Evolutionary conservation across 2,113 vertebrate genomes (phyloP), one percentile per base, ranked within the genome.

Genomic region (Laterallus jamaicensis): DNA sequence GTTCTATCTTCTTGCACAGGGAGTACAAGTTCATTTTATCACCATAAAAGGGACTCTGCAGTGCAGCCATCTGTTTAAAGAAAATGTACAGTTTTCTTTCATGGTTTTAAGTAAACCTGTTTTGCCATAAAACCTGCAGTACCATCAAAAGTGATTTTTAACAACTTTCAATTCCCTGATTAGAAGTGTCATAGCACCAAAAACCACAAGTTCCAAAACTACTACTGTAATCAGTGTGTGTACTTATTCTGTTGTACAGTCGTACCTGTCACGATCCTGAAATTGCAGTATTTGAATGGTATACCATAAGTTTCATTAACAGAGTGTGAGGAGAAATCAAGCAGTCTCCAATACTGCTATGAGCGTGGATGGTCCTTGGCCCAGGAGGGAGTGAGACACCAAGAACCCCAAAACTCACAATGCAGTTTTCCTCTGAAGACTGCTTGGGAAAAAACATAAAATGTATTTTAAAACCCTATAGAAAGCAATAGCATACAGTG

Each of bases 21-120:
- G 99, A 99, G 97, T 99, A 99, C 81, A 99, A 97, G 97, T 99
- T 99, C 99, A 99, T 99, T 98, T 99, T 99, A 97, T 99, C 99
- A 82, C 99, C 99, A 19, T 99, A 99, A 98, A 99, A 99, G 13
- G 99, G 99, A 97, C 99, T 99, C 98, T 99, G 99, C 69, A 99
- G 95, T 12, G 99, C 99, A 74, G 99, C 99, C 99, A 99, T 99
- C 99, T 99, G 97, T 62, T 94, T 67, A 91, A 83, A 73, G 42
- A 95, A 73, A 94, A 88, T 62, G 62, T 26, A 85, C 35, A 66
- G 80, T 52, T 77, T 86, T 82, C 79, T 93, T 68, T 20, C 67
- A 42, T 39, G 24, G 35, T 86, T 92, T 86, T 50, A 69, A 86
- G 78, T 73, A 91, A 74, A 54, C n/a, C 44, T 59, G 16, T 42